Evolutionary conservation across 2,888 invertebrate species (phyloP).

Genomic region (Agrochola macilenta): DNA sequence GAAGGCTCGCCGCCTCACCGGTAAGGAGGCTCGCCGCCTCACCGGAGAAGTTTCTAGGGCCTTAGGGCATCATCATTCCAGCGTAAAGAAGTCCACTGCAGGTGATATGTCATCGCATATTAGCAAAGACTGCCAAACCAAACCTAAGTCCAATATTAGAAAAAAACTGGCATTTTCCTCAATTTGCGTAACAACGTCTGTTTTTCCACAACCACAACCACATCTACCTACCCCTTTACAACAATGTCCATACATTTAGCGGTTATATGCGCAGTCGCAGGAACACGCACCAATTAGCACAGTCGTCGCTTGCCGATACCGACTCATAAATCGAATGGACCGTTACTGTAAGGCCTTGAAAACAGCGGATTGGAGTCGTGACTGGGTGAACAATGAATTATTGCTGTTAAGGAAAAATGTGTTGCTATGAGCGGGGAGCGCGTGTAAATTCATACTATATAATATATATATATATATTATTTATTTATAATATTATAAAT

Average conservation of each 20-base stretch:
- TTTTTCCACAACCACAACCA: slow-evolving; percentile 3
- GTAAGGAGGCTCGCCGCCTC: too few relatives aligned
- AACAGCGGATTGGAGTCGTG: slow-evolving; percentile 50
- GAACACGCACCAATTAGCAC: slow-evolving; percentile 86
- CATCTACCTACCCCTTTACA: slow-evolving; percentile 14
- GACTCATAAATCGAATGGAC: slow-evolving; percentile 82
- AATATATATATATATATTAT: not conserved
- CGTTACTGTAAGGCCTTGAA: slow-evolving; percentile 77
- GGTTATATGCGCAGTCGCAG: slow-evolving; percentile 69
- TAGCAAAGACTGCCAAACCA: not conserved
- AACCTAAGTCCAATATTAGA: not conserved
- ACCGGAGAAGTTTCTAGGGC: not conserved
- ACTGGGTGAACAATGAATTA: not conserved
- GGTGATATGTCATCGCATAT: not conserved
- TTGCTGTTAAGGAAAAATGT: not conserved
- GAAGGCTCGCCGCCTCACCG: too few relatives aligned
- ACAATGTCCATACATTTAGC: slow-evolving; percentile 57
- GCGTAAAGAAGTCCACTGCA: too few relatives aligned
- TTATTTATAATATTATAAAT: too few relatives aligned
- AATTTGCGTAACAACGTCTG: not conserved
- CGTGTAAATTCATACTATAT: not conserved
- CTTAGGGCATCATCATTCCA: not conserved
- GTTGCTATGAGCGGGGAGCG: not conserved
- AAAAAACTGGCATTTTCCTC: not conserved
- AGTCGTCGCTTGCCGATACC: slow-evolving; percentile 76